These are phyloP conservation scores for Drusus annulatus DNA, from an alignment of 1,140 invertebrate species.

Conservation along the genomic window DNA sequence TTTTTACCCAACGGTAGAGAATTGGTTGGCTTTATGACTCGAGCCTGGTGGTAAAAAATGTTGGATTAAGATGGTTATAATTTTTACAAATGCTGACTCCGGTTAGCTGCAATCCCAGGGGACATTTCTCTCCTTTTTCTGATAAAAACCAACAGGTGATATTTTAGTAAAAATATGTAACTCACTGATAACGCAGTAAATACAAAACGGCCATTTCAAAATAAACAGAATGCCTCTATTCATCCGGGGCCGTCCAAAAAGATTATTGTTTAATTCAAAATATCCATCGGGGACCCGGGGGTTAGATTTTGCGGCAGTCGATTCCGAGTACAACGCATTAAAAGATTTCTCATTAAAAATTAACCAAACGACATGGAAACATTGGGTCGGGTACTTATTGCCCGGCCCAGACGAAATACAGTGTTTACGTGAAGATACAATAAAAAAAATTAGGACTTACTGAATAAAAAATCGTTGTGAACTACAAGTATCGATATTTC, in stretches of 20 bases:
- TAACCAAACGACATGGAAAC: conserved; percentile 55
- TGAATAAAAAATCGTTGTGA: too few relatives aligned
- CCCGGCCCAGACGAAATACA: background rate
- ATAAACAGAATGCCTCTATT: conserved; percentile 7
- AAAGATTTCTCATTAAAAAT: conserved; percentile 60
- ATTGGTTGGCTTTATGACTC: too few relatives aligned
- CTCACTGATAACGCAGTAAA: too few relatives aligned
- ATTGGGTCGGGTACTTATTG: conserved; percentile 1
- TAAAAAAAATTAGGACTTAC: background rate
- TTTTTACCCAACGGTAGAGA: too few relatives aligned
- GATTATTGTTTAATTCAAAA: conserved; percentile 59
- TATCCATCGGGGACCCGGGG: conserved; percentile 52
- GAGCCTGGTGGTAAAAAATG: too few relatives aligned
- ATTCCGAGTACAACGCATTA: conserved; percentile 41
- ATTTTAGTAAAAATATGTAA: too few relatives aligned
- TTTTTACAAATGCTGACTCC: too few relatives aligned
- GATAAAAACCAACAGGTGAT: too few relatives aligned
- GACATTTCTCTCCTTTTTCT: too few relatives aligned
- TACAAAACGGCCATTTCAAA: background rate
- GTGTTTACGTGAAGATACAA: background rate
- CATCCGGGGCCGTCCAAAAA: conserved; percentile 52
- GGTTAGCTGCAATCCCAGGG: too few relatives aligned
- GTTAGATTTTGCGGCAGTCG: conserved; percentile 26
- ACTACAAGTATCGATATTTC: too few relatives aligned
- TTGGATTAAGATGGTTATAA: too few relatives aligned